phyloP scores from a whole-genome alignment of 2,113 vertebrate genomes.

The Prochilodus magdalenae region DNA sequence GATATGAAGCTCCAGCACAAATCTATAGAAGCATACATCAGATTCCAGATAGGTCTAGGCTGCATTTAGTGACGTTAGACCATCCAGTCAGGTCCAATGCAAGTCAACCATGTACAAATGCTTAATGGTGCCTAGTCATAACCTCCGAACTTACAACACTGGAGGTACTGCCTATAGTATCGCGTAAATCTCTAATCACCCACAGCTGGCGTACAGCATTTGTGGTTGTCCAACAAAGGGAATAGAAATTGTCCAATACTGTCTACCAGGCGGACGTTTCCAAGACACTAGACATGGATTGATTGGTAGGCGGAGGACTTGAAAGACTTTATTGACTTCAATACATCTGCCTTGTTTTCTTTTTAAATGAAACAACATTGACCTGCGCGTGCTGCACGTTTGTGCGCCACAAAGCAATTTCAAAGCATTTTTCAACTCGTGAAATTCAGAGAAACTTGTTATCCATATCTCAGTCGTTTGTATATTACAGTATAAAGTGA shows the following conservation, averaged over 20 bases:
- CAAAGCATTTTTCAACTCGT: too few relatives aligned
- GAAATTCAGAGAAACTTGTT: not conserved
- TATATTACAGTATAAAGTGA: too few relatives aligned
- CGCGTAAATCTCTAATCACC: not conserved
- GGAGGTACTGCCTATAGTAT: too few relatives aligned
- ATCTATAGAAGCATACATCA: too few relatives aligned
- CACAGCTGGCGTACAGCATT: not conserved
- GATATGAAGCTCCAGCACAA: too few relatives aligned
- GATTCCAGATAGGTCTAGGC: too few relatives aligned
- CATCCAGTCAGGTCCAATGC: not conserved
- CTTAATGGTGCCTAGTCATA: too few relatives aligned
- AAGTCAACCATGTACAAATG: too few relatives aligned
- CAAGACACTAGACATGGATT: not conserved
- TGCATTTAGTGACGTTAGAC: not conserved
- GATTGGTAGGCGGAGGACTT: not conserved
- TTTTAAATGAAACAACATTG: not conserved
- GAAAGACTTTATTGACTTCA: not conserved
- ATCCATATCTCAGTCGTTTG: too few relatives aligned
- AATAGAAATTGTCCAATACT: not conserved
- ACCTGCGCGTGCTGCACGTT: not conserved
- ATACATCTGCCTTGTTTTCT: not conserved
- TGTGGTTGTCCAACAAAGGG: not conserved
- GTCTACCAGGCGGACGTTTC: not conserved
- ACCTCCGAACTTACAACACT: too few relatives aligned
- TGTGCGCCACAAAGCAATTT: not conserved